A percentile compares a stretch with the other conserved stretches of the same genome.
These are phyloP conservation scores for Pampus argenteus DNA, from an alignment of 2,797 vertebrate genomes.

Conservation along the genomic window DNA sequence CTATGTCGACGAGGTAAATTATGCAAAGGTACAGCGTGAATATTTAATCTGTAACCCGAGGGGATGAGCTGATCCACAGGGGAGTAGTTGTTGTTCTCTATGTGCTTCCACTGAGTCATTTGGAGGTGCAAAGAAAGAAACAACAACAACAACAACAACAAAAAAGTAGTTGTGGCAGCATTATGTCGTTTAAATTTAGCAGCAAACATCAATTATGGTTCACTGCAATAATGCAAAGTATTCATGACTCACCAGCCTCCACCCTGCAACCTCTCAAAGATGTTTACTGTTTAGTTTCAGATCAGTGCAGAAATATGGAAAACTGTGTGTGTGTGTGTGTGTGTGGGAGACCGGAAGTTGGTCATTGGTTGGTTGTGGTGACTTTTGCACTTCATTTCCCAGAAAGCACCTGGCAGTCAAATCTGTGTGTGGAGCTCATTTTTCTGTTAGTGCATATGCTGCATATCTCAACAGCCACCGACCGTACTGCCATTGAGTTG, in stretches of 20 bases:
- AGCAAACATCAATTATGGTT: constrained; percentile 63
- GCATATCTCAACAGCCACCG: neutral
- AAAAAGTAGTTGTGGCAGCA: constrained; percentile 33
- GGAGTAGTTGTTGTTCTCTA: constrained; percentile 56
- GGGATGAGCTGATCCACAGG: constrained; percentile 62
- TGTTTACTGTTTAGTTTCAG: constrained; percentile 54
- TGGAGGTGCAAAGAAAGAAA: constrained; percentile 24
- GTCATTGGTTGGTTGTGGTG: constrained; percentile 18
- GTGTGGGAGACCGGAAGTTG: constrained; percentile 51
- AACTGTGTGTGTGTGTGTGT: constrained; percentile 47
- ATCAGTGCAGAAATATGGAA: constrained; percentile 42
- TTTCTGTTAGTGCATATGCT: neutral
- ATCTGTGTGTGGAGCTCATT: neutral
- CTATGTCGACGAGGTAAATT: constrained; percentile 81
- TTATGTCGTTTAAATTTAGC: constrained; percentile 49
- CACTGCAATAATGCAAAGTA: constrained; percentile 27
- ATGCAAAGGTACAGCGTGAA: constrained; percentile 81
- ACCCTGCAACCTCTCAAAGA: constrained; percentile 15
- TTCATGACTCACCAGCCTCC: constrained; percentile 42
- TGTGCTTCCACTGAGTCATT: constrained; percentile 57
- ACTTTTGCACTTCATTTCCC: constrained; percentile 28
- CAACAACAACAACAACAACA: neutral
- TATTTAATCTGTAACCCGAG: constrained; percentile 85
- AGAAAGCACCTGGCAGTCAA: constrained; percentile 12
- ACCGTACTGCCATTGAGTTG: neutral